Base-by-base conservation (phyloP, 2,888 invertebrate genomes). In the Synanthedon andrenaeformis region DNA sequence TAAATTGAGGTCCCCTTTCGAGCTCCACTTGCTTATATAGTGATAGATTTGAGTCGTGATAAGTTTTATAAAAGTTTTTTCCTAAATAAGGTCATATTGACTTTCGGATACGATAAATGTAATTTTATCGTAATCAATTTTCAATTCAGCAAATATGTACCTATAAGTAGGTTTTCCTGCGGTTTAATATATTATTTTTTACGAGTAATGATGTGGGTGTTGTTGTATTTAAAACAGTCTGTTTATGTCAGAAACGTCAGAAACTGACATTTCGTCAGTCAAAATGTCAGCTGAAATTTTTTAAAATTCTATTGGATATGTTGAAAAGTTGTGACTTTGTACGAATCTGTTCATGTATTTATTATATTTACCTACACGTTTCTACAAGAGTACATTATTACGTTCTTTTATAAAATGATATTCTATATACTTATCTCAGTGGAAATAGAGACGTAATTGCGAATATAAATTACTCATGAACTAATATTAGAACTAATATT, bases 1-100 rank as follows among this genome's bases (percentile, higher is more conserved):
- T 76, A 73, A 78, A 79, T 78, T 76, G 72, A 66, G 66, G 59
- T 14, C 41, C 55, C 54, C 52, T 57, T 41, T 28, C 41, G 52
- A 52, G 41, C 41, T 19, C 49, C 49, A 12, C 17, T 49, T 19
- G 17, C 14, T 49, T 19, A 13, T 19, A 13, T 19, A 49, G 49
- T 49, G 49, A 49, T 49, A 49, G 49, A 49, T 49, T 19, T 45
- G 49, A 49, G 49, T 49, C 49, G 49, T 49, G 17, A 49, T 23
- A 49, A 45, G 45, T 12, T 45, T 45, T 45, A 45, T n/a, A 14
- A 45, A 45, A 13, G n/a, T 45, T 45, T 45, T 14, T 45, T 45
- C 45, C 13, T 42, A 45, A 45, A 45, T 45, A 45, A 45, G 42
- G 13, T 45, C 45, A 45, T 13, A 45, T 45, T 3, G 35, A 35